Percentiles rank a stretch among this genome's conserved stretches.
phyloP scores from a whole-genome alignment of 2,888 invertebrate genomes.

The Agonopterix alstromeriana region DNA sequence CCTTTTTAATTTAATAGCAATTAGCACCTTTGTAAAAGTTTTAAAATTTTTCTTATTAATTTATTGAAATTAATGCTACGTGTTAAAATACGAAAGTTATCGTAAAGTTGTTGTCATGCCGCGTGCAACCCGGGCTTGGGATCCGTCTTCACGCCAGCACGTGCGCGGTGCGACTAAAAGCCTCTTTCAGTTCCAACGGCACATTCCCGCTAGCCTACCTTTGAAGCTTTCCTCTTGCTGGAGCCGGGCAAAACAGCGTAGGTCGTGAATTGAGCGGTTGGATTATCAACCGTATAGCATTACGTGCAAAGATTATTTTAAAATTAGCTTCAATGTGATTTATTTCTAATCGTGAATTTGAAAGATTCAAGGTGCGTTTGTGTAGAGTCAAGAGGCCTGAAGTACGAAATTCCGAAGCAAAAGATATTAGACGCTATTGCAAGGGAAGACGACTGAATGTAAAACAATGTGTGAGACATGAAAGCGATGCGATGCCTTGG shows the following conservation, averaged over 20 bases:
- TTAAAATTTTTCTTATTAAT: not conserved
- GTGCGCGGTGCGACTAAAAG: constrained; percentile 66
- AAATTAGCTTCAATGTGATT: too few relatives aligned
- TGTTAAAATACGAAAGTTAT: constrained; percentile 45
- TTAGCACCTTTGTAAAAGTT: not conserved
- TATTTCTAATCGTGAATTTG: too few relatives aligned
- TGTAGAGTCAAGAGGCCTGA: constrained; percentile 23
- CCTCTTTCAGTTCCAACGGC: constrained; percentile 51
- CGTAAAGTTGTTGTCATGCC: constrained; percentile 64
- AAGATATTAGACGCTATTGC: constrained; percentile 18
- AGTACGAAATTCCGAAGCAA: constrained; percentile 11
- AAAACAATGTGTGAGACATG: constrained; percentile 17
- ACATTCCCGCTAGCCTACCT: constrained; percentile 62
- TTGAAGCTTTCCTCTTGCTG: constrained; percentile 51
- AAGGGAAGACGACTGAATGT: constrained; percentile 23
- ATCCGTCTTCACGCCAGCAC: constrained; percentile 50
- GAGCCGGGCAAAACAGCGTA: too few relatives aligned
- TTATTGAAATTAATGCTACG: constrained; percentile 20
- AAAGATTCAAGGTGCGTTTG: constrained; percentile 14
- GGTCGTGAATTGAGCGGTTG: too few relatives aligned
- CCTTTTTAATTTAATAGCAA: not conserved
- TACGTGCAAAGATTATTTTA: too few relatives aligned
- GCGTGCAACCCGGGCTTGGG: constrained; percentile 28
- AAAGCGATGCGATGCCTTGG: constrained; percentile 45
- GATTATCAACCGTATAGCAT: too few relatives aligned